Conservation (phyloP, 2,888 invertebrate genomes). For the Axea sp. region DNA sequence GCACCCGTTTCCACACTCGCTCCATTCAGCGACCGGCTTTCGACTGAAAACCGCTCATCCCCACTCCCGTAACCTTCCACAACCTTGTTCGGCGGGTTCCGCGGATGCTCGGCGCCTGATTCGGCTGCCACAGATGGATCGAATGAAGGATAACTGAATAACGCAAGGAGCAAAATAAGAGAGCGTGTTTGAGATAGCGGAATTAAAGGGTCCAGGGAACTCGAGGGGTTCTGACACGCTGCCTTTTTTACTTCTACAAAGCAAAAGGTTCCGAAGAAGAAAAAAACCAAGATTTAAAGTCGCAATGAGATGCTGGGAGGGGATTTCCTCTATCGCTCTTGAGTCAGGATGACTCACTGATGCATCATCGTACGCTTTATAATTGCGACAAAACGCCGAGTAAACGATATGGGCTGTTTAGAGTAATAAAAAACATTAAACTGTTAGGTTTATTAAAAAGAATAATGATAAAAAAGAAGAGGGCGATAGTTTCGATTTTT, state of each 20-base stretch:
- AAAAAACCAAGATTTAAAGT: no score
- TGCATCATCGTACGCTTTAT: slow-evolving; percentile 33
- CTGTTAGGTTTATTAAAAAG: slow-evolving; percentile 19
- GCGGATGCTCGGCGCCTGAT: slow-evolving; percentile 41
- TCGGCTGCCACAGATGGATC: slow-evolving; percentile 57
- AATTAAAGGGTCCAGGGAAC: slow-evolving; percentile 13
- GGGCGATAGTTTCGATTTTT: no score
- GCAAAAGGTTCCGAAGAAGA: no score
- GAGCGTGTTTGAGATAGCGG: slow-evolving; percentile 30
- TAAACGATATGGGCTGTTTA: slow-evolving; percentile 25
- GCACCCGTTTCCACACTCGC: slow-evolving; percentile 78
- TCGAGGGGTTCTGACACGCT: neutral
- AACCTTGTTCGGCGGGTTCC: slow-evolving; percentile 51
- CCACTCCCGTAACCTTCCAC: slow-evolving; percentile 62
- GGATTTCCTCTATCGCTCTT: slow-evolving; percentile 1
- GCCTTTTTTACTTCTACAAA: no score
- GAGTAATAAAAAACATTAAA: slow-evolving; percentile 31
- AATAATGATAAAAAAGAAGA: no score
- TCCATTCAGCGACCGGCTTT: slow-evolving; percentile 78
- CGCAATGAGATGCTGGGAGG: no score
- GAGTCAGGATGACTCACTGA: slow-evolving; percentile 33
- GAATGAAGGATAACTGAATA: slow-evolving; percentile 61
- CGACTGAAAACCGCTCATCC: slow-evolving; percentile 69
- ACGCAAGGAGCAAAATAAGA: slow-evolving; percentile 31
- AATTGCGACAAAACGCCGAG: slow-evolving; percentile 11